Percentiles rank a stretch among this genome's conserved stretches.
phyloP scores from a whole-genome alignment of 2,113 vertebrate species.

The Corapipo altera region DNA sequence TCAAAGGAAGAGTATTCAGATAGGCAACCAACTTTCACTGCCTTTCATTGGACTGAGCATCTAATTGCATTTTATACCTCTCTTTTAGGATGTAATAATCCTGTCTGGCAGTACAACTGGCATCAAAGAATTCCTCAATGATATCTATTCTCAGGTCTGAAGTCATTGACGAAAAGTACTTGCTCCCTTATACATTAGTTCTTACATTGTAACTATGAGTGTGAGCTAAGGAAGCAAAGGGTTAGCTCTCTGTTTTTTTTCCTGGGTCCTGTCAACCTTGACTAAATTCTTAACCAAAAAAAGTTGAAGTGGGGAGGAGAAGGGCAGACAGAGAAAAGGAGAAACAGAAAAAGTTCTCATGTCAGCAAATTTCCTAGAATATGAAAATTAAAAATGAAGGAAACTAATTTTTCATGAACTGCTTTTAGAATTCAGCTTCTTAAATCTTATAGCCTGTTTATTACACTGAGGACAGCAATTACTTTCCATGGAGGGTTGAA shows the following conservation, averaged over 20 bases:
- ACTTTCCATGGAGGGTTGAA: constrained; percentile 1
- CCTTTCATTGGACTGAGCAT: background rate
- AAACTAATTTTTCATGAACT: constrained; percentile 68
- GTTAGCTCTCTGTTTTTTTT: background rate
- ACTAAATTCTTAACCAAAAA: background rate
- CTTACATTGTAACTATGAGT: background rate
- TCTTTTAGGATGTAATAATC: background rate
- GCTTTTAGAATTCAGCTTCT: constrained; percentile 51
- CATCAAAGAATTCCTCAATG: background rate
- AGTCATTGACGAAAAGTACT: background rate
- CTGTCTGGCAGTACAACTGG: background rate
- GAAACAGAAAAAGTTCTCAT: background rate
- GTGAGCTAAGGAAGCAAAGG: background rate
- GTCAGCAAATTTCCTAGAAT: background rate
- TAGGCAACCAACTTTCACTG: background rate
- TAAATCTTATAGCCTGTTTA: constrained; percentile 42
- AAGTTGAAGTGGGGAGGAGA: background rate
- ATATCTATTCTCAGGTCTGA: background rate
- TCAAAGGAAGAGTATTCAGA: background rate
- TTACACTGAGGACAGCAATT: constrained; percentile 31
- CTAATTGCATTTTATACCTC: background rate
- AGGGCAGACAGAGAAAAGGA: background rate
- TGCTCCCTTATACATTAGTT: background rate
- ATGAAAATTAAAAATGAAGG: constrained; percentile 62
- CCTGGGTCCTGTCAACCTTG: background rate